Evolutionary conservation across 2,113 vertebrate species (phyloP).

Genomic region (Nycticorax nycticorax): DNA sequence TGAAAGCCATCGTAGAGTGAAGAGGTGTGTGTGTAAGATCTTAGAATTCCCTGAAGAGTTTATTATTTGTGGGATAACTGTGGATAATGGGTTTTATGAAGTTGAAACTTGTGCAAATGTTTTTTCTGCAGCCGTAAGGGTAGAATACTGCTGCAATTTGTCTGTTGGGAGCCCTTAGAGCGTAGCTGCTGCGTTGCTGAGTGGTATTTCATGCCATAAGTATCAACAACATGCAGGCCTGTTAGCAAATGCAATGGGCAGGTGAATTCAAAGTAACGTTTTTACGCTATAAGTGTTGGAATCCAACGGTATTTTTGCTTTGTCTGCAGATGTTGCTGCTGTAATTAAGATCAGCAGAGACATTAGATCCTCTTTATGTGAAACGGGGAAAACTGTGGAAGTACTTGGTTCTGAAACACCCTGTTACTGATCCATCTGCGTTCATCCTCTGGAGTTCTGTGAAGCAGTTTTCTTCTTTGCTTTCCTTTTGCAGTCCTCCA

Average conservation of each 20-base stretch:
- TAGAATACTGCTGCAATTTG: rapidly evolving
- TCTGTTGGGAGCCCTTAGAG: not conserved
- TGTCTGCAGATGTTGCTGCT: not conserved
- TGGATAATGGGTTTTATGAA: not conserved
- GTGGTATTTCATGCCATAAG: not conserved
- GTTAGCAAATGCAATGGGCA: not conserved
- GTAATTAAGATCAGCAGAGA: not conserved
- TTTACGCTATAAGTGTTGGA: not conserved
- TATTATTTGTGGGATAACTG: not conserved
- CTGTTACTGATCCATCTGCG: not conserved
- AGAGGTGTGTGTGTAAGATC: not conserved
- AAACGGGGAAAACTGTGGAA: not conserved
- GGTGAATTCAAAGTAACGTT: not conserved
- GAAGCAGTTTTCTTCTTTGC: not conserved
- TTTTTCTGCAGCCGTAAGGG: not conserved
- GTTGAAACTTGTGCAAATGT: not conserved
- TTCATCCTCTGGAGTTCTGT: not conserved
- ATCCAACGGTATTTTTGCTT: not conserved
- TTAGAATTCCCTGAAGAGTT: not conserved
- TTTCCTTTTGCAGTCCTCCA: not conserved
- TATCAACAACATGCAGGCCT: not conserved
- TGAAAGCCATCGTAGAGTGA: not conserved
- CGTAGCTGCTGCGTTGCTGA: not conserved
- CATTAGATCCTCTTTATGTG: not conserved
- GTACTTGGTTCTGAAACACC: not conserved